Conservation (phyloP, 2,888 invertebrate species). For the Micropterix aruncella region DNA sequence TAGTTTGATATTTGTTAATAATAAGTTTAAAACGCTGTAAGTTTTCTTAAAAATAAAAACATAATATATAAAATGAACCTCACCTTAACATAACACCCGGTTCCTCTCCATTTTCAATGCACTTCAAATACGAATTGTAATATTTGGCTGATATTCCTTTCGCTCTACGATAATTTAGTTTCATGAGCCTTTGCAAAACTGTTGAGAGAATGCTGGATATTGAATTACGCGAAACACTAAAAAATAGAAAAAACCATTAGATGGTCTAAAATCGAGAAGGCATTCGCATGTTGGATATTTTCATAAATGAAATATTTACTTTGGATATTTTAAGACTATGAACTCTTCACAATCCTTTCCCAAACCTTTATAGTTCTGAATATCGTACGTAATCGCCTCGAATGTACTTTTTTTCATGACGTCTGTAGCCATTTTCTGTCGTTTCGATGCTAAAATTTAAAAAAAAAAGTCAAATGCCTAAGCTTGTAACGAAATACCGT, state of each 20-base stretch:
- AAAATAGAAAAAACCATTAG: constrained; percentile 14
- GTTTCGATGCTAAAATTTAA: too few relatives aligned
- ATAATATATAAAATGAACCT: too few relatives aligned
- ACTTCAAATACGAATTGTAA: constrained; percentile 37
- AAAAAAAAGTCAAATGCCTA: too few relatives aligned
- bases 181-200: constrained; percentile 50
- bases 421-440: neutral
- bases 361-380: neutral
- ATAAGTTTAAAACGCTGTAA: too few relatives aligned
- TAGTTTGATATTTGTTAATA: too few relatives aligned
- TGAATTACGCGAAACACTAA: constrained; percentile 42
- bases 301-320: neutral
- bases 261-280: neutral
- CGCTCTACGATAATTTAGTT: constrained; percentile 43
- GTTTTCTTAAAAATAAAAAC: too few relatives aligned
- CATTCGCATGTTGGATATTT: neutral
- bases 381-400: neutral
- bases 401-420: neutral
- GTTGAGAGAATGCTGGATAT: constrained; percentile 56
- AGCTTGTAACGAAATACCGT: too few relatives aligned
- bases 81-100: constrained; percentile 47
- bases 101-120: constrained; percentile 29
- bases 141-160: constrained; percentile 40
- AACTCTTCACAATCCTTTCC: neutral
- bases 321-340: neutral